Evolutionary conservation across 64 coral and sea anemone genomes (phyloP), one percentile per base, ranked within the genome.

Genomic region (Trachythela sp.): DNA sequence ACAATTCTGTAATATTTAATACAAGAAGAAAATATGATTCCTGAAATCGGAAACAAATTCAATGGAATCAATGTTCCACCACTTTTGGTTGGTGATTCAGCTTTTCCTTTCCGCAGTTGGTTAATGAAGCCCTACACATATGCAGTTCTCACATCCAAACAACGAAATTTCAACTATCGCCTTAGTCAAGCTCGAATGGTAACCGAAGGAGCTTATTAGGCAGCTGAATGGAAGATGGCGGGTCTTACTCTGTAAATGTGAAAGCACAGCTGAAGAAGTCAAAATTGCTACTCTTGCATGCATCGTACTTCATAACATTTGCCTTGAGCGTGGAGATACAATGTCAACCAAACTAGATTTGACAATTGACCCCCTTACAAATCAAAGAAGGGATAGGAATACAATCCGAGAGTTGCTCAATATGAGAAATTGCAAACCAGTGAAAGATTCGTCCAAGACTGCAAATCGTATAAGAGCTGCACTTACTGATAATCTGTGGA

Each of bases 141-240:
- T 72, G 68, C 68, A 72, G 68, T 31, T 14, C 68, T 35, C 68
- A 72, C 68, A 31, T 26, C 14, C 10, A 26, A 72, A 35, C 68
- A 72, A 72, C 14, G 68, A 72, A 72, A 72, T 72, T 72, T 72
- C 26, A 72, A 72, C 68, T 72, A 72, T 72, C 68, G 68, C 26
- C 68, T 72, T 26, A 72, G 68, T 26, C 17, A 26, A 26, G 68
- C 68, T 35, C 68, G 68, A 22, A 72, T 72, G 68, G 2, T 72
- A 27, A 72, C 68, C 17, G 68, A 72, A 72, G 68, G 68, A 10
- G 68, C 68, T 72, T 72, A 31, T n/a, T 26, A 26, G 68, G 3
- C 68, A 72, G 26, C 26, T 72, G 10, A 72, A 72, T 24, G 68
- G 68, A 9, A 72, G 33, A 26, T 72, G 68, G 68, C 14, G 68